Percentiles rank a stretch among this genome's conserved stretches.
phyloP scores from a whole-genome alignment of 2,113 vertebrate genomes.

The Semicossyphus pulcher region DNA sequence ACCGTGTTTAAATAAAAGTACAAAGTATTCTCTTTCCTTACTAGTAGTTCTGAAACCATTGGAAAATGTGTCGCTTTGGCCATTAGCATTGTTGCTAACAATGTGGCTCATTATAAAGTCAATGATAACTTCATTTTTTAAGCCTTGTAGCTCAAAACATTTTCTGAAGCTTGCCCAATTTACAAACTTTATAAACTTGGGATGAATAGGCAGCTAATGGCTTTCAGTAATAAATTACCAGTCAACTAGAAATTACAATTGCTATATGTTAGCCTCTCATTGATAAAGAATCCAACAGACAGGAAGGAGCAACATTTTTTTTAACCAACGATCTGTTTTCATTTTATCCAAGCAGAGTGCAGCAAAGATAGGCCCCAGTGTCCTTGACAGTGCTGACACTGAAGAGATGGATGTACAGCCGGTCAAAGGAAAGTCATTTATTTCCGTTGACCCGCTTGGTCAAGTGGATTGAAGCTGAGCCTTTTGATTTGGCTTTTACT shows the following conservation, averaged over 20 bases:
- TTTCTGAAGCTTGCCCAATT: too few species aligned
- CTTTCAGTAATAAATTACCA: not conserved
- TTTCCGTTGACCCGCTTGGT: slow-evolving; percentile 86
- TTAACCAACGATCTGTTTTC: slow-evolving; percentile 64
- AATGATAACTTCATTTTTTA: too few species aligned
- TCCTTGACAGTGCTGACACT: slow-evolving; percentile 81
- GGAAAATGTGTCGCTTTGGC: too few species aligned
- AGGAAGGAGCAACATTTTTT: slow-evolving; percentile 21
- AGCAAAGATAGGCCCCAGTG: slow-evolving; percentile 58
- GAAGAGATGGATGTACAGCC: slow-evolving; percentile 81
- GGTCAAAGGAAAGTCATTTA: slow-evolving; percentile 87
- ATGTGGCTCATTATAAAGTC: not conserved
- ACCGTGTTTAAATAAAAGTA: too few species aligned
- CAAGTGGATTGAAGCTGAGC: slow-evolving; percentile 88
- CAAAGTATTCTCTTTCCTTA: too few species aligned
- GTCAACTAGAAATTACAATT: not conserved
- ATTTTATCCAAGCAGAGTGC: slow-evolving; percentile 60
- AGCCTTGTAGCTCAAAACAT: too few species aligned
- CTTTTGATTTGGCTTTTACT: slow-evolving; percentile 80
- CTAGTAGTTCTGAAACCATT: too few species aligned
- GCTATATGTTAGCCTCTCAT: slow-evolving; percentile 41
- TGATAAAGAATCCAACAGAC: slow-evolving; percentile 41
- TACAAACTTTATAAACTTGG: not conserved
- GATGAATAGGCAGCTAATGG: not conserved
- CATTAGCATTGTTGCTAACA: too few species aligned